Base-by-base conservation (phyloP, 2,797 vertebrate genomes). In the Avahi laniger region DNA sequence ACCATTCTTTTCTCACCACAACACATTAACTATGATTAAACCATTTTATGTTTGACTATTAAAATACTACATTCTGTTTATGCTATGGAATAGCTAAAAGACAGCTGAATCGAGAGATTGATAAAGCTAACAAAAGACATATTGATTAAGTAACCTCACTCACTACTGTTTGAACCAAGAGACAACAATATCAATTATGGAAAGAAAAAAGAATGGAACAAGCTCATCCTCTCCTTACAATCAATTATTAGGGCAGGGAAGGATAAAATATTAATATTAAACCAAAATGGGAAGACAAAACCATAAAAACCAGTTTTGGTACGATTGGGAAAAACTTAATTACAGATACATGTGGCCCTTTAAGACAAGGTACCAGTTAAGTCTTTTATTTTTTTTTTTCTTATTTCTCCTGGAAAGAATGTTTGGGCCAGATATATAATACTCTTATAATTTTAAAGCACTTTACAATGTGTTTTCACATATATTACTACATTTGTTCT, bases 261-360 rank as follows among this genome's bases (percentile, higher is more conserved):
- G 69, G 12, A 83, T 63, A 82, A 89, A 43, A 61, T 92, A 70
- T 30, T 82, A 97, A 95, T 90, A 70, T 30, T 79, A 97, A 95
- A 91, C 2, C 22, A 79, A 89, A 73, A 26, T 35, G 5, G 75
- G 72, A 79, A 91, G 17, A 76, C 15, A 88, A 89, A 79, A 78
- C 7, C 65, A 52, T 83, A 78, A 22, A 69, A 79, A 46, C n/a
- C 4, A 43, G 24, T 17, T 85, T 79, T 61, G 61, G 28, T 65
- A 41, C 73, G 76, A 50, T 6, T 65, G 10, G 22, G 69, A 80
- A 26, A 96, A 79, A 82, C 22, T 70, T 92, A 89, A 81, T 35
- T 26, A 43, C 28, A 76, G 46, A 61, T 69, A 69, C 28, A 59
- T 30, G 67, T 54, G 63, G 7, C 5, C 12, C n/a, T 92, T 94